These are phyloP conservation scores for Drosophila asahinai DNA, from an alignment of 1,140 invertebrate genomes.

Conservation along the genomic window DNA sequence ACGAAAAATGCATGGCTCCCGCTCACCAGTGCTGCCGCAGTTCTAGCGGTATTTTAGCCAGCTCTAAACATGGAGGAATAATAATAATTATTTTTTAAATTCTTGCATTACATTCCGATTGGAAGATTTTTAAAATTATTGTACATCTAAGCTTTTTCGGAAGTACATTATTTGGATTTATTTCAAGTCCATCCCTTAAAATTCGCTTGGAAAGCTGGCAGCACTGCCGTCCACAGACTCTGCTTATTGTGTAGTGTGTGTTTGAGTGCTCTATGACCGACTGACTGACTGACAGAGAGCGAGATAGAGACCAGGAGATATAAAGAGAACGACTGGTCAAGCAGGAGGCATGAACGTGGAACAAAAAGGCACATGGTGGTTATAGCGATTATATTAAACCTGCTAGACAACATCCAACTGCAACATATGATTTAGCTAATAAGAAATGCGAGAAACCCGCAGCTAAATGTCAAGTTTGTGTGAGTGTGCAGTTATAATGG, in stretches of 20 bases:
- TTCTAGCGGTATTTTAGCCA: neutral
- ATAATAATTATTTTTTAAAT: neutral
- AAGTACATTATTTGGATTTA: neutral
- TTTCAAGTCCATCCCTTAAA: neutral
- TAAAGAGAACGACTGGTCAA: conserved; percentile 32
- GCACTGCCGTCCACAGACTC: conserved; percentile 8
- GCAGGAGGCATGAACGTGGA: conserved; percentile 42
- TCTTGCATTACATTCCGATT: neutral
- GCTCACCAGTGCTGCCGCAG: conserved; percentile 5
- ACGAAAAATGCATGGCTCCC: conserved; percentile 15
- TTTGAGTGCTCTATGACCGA: conserved; percentile 37
- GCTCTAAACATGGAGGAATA: neutral
- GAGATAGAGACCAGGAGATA: neutral
- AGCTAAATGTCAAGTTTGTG: conserved; percentile 24
- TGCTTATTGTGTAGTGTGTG: neutral
- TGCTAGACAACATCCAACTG: conserved; percentile 39
- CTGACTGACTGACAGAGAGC: conserved; percentile 35
- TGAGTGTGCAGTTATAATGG: conserved; percentile 21
- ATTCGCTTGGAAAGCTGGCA: conserved; percentile 1
- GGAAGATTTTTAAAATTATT: neutral
- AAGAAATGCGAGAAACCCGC: conserved; percentile 14
- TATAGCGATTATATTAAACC: conserved; percentile 43
- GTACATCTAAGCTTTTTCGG: no score
- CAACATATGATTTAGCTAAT: conserved; percentile 35
- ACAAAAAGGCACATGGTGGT: conserved; percentile 45